phyloP scores from a whole-genome alignment of 2,113 vertebrate genomes.

The Ceyx cyanopectus region DNA sequence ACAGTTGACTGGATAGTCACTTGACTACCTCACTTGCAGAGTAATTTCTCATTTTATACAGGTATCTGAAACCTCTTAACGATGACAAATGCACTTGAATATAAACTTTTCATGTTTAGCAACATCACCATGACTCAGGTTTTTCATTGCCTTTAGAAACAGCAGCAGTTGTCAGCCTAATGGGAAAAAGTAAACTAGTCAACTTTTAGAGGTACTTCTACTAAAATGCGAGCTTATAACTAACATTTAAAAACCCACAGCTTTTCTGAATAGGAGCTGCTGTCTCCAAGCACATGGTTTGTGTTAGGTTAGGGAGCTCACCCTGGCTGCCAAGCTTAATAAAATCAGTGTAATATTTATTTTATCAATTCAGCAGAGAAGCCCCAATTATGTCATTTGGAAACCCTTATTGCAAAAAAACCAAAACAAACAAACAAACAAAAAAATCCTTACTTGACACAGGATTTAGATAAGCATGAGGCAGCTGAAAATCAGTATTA shows the following conservation, averaged over 20 bases:
- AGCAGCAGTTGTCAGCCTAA: neutral
- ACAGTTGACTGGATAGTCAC: neutral
- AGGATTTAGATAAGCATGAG: neutral
- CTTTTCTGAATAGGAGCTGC: neutral
- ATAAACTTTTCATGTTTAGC: neutral
- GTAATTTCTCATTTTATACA: neutral
- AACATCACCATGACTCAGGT: neutral
- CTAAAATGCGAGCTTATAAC: neutral
- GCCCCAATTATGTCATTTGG: neutral
- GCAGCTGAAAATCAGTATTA: neutral
- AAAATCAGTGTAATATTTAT: neutral
- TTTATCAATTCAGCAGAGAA: neutral
- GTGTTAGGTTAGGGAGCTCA: neutral
- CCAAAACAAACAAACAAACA: neutral
- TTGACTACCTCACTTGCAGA: neutral
- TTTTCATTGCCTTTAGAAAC: neutral
- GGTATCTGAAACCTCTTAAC: neutral
- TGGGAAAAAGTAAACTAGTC: neutral
- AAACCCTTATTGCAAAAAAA: neutral
- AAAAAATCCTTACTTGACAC: neutral
- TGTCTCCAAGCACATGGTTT: slow-evolving; percentile 6
- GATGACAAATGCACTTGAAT: neutral
- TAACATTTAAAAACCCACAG: neutral
- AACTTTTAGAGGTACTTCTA: neutral
- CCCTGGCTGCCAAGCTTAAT: neutral